These are phyloP conservation scores for Irena cyanogastra DNA, from an alignment of 2,113 vertebrate species.

Conservation along the genomic window DNA sequence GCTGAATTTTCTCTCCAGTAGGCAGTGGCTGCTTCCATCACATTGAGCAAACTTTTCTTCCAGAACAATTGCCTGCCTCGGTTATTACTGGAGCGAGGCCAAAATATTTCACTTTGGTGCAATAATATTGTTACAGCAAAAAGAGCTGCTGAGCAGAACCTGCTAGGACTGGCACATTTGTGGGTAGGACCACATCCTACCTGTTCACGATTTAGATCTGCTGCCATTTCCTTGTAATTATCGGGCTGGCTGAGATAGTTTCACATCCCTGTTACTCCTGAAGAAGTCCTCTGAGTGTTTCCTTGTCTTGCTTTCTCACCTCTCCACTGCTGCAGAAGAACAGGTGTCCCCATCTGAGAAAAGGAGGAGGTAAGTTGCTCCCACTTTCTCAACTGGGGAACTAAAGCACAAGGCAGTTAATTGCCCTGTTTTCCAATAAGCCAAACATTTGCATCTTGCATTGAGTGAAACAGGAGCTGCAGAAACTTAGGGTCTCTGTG, in stretches of 20 bases:
- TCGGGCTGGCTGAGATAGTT: background rate
- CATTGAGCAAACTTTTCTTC: background rate
- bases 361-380: background rate
- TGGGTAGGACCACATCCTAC: background rate
- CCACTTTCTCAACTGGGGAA: background rate
- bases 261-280: background rate
- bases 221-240: background rate
- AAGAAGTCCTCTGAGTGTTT: background rate
- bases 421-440: background rate
- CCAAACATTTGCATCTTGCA: background rate
- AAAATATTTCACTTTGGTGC: slow-evolving; percentile 3
- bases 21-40: background rate
- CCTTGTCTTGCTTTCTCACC: background rate
- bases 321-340: background rate
- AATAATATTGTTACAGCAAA: slow-evolving; percentile 11
- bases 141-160: background rate
- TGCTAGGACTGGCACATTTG: background rate
- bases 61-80: background rate
- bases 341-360: background rate
- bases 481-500: background rate
- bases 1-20: background rate
- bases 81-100: slow-evolving; percentile 5
- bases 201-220: background rate
- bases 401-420: background rate
- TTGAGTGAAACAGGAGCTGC: background rate